Evolutionary conservation across 1,140 invertebrate genomes (phyloP).

Genomic region (Aphidius ervi): DNA sequence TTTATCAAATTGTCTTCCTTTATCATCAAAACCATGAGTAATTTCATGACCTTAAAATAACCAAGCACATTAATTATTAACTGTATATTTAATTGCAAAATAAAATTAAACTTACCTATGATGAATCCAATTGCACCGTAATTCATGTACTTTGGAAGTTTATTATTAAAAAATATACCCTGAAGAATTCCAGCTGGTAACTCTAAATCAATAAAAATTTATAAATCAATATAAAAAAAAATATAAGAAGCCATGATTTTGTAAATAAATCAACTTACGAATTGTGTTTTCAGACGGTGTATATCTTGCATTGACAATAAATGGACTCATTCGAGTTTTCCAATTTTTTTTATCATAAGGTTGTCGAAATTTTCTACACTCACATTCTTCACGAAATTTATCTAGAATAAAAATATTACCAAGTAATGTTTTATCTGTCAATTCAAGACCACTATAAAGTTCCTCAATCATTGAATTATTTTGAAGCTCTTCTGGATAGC

Average conservation of each 20-base stretch:
- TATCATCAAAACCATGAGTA: slow-evolving; percentile 90
- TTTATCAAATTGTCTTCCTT: slow-evolving; percentile 85
- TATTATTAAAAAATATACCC: slow-evolving; percentile 79
- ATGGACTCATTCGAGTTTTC: slow-evolving; percentile 71
- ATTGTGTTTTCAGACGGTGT: slow-evolving; percentile 80
- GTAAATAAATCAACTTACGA: slow-evolving; percentile 58
- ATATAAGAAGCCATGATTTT: neutral
- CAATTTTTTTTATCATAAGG: slow-evolving; percentile 81
- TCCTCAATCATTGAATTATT: slow-evolving; percentile 70
- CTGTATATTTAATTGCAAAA: no score
- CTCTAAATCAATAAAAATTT: slow-evolving; percentile 51
- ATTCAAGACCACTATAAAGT: slow-evolving; percentile 71
- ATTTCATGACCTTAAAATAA: slow-evolving; percentile 74
- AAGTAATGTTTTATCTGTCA: slow-evolving; percentile 66
- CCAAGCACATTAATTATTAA: no score
- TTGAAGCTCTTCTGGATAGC: slow-evolving; percentile 77
- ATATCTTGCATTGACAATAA: slow-evolving; percentile 81
- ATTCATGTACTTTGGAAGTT: slow-evolving; percentile 85
- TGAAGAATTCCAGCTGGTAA: slow-evolving; percentile 90
- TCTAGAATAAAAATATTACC: slow-evolving; percentile 72
- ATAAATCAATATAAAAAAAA: slow-evolving; percentile 7
- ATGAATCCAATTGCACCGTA: slow-evolving; percentile 89
- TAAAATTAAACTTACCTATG: slow-evolving; percentile 49
- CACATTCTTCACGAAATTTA: slow-evolving; percentile 70
- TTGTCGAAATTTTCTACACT: slow-evolving; percentile 70